A percentile compares a stretch with the other conserved stretches of the same genome.
Conservation (phyloP, 2,888 invertebrate genomes). For the Plebejus argus region DNA sequence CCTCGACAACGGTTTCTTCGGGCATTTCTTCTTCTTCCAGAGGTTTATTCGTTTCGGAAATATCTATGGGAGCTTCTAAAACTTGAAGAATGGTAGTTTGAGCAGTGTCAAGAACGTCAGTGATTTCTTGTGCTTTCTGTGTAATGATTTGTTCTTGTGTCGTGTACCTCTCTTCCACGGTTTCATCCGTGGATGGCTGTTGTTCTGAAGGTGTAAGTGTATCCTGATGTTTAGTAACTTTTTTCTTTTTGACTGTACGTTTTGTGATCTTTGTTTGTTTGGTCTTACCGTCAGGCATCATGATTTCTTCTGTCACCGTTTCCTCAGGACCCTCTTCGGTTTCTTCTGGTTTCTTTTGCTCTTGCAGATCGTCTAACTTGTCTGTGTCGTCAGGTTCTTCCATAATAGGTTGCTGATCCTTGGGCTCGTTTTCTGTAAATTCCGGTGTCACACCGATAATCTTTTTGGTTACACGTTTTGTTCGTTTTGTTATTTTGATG, state of each 20-base stretch:
- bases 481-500: background rate
- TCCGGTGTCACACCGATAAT: background rate
- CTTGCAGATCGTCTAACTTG: slow-evolving; percentile 41
- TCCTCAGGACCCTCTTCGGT: slow-evolving; percentile 47
- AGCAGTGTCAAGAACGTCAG: slow-evolving; percentile 17
- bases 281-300: slow-evolving; percentile 45
- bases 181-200: no score
- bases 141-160: slow-evolving; percentile 46
- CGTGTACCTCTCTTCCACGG: slow-evolving; percentile 44
- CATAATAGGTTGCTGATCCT: slow-evolving; percentile 44
- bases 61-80: slow-evolving; percentile 32
- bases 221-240: slow-evolving; percentile 44
- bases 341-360: slow-evolving; percentile 49
- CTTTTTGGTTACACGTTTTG: background rate
- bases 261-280: slow-evolving; percentile 53
- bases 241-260: slow-evolving; percentile 44
- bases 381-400: slow-evolving; percentile 47
- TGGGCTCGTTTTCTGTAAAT: slow-evolving; percentile 29
- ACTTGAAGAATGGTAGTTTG: background rate
- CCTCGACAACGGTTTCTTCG: slow-evolving; percentile 52
- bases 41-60: slow-evolving; percentile 38
- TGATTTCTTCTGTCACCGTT: slow-evolving; percentile 32
- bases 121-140: slow-evolving; percentile 18
- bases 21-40: slow-evolving; percentile 45
- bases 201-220: no score